These are phyloP conservation scores for Drosophila mayaguana DNA, from an alignment of 2,888 invertebrate species.

Conservation along the genomic window DNA sequence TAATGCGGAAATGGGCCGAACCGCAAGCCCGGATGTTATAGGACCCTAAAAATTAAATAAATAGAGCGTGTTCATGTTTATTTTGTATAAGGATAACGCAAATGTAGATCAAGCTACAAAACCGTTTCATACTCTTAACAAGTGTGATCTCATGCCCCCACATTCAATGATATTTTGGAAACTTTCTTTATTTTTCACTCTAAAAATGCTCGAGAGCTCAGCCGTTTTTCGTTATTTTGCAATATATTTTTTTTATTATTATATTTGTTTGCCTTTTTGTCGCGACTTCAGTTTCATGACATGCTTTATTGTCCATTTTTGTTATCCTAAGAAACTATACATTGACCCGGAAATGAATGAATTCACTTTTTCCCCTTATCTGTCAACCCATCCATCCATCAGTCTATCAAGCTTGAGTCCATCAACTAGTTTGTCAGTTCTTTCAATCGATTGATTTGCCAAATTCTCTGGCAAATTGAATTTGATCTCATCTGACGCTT, in stretches of 20 bases:
- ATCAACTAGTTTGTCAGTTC: slow-evolving; percentile 56
- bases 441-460: slow-evolving; percentile 61
- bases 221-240: slow-evolving; percentile 70
- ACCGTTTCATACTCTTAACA: neutral
- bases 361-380: slow-evolving; percentile 1
- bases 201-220: slow-evolving; percentile 81
- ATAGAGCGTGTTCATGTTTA: slow-evolving; percentile 46
- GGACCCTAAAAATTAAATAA: slow-evolving; percentile 46
- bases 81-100: slow-evolving; percentile 21
- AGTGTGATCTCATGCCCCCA: neutral
- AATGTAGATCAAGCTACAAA: neutral
- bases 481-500: slow-evolving; percentile 65
- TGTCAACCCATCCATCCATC: slow-evolving; percentile 28
- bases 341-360: slow-evolving; percentile 9
- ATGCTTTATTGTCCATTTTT: neutral
- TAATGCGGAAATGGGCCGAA: slow-evolving; percentile 56
- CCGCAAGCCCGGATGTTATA: slow-evolving; percentile 48
- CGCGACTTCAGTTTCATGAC: slow-evolving; percentile 27
- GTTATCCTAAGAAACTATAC: slow-evolving; percentile 28
- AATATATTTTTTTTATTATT: slow-evolving; percentile 78
- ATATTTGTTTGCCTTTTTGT: slow-evolving; percentile 74
- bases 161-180: neutral
- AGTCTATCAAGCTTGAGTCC: slow-evolving; percentile 36
- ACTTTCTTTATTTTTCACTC: slow-evolving; percentile 71
- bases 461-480: slow-evolving; percentile 66